Evolutionary conservation across 2,113 vertebrate species (phyloP).

Genomic region (Bambusicola thoracicus): DNA sequence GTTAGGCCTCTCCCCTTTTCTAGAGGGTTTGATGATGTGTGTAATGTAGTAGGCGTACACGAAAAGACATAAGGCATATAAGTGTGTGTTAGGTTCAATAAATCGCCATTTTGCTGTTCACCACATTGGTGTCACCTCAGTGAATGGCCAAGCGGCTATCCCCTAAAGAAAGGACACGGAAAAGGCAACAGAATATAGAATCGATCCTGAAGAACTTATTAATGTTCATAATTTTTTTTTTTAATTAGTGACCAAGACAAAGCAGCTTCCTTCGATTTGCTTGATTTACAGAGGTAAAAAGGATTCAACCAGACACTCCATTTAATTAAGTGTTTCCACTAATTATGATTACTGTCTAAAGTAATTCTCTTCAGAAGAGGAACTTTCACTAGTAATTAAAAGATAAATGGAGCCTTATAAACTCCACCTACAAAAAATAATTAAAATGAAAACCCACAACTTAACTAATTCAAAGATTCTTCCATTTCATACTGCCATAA

Average conservation of each 20-base stretch:
- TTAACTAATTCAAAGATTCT: slow-evolving; percentile 6
- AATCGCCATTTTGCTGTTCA: no score
- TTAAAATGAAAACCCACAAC: not conserved
- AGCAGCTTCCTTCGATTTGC: not conserved
- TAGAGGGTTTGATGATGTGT: no score
- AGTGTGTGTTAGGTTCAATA: no score
- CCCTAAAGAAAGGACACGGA: no score
- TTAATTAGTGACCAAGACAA: not conserved
- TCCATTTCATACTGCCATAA: not conserved
- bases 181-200: no score
- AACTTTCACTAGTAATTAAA: not conserved
- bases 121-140: no score
- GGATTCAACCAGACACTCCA: not conserved
- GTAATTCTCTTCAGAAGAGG: not conserved
- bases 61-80: no score
- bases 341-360: not conserved
- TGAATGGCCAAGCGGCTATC: no score
- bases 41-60: no score
- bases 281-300: not conserved
- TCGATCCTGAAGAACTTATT: not conserved
- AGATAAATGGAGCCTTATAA: not conserved
- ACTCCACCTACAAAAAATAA: not conserved
- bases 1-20: no score
- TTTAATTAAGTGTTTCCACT: not conserved
- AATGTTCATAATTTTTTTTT: not conserved